These are phyloP conservation scores for Benitochromis conjunctus DNA, from an alignment of 2,113 vertebrate species.

Conservation along the genomic window DNA sequence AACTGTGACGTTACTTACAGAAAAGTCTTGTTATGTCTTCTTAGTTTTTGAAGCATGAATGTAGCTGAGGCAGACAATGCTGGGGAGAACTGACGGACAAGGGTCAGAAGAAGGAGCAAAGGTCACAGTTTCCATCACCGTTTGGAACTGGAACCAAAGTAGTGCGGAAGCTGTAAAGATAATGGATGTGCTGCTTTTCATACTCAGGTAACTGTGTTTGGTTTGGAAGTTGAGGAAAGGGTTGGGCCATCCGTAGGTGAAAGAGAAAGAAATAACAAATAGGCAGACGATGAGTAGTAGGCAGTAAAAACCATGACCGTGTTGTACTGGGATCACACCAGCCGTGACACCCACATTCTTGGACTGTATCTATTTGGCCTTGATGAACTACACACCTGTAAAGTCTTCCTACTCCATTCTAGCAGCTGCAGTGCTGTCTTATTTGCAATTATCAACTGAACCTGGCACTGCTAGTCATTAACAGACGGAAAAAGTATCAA, in stretches of 20 bases:
- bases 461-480: not conserved
- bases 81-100: not conserved
- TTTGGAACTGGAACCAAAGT: not conserved
- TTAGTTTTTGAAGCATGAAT: conserved; percentile 9
- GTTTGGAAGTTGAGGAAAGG: not conserved
- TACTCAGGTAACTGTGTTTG: conserved; percentile 13
- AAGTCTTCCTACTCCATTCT: not conserved
- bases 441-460: not conserved
- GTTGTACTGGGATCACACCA: not conserved
- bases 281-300: not conserved
- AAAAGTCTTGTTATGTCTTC: conserved; percentile 8
- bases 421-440: not conserved
- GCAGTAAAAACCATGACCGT: not conserved
- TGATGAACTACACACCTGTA: not conserved
- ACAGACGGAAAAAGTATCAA: not conserved
- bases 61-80: not conserved
- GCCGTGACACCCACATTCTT: not conserved
- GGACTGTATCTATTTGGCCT: not conserved
- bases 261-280: not conserved
- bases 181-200: conserved; percentile 5
- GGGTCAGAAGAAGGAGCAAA: conserved; percentile 23
- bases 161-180: not conserved
- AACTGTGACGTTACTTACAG: not conserved
- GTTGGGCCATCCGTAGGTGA: not conserved
- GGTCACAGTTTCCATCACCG: not conserved